Percentiles rank a stretch among this genome's conserved stretches.
phyloP scores from a whole-genome alignment of 2,888 invertebrate species.

The Andricus quercusramuli region DNA sequence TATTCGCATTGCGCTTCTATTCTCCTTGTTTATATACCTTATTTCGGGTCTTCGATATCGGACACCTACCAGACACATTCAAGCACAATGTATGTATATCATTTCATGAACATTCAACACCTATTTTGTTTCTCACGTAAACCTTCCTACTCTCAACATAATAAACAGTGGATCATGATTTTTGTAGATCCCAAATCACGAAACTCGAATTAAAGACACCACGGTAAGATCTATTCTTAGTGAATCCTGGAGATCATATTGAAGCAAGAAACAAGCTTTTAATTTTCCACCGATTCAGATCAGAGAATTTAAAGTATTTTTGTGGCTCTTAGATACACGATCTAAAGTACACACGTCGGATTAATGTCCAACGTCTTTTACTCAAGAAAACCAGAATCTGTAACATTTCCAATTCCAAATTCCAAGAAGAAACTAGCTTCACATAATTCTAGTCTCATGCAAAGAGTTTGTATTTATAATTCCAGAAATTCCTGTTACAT shows the following conservation, averaged over 20 bases:
- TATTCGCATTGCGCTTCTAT: conserved; percentile 42
- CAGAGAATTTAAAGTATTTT: background rate
- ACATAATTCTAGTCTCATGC: background rate
- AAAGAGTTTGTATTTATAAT: background rate
- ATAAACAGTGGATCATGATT: background rate
- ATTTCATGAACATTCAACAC: background rate
- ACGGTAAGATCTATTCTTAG: background rate
- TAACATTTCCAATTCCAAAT: background rate
- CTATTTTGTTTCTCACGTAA: background rate
- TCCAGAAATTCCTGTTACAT: background rate
- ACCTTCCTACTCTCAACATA: background rate
- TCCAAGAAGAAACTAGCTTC: background rate
- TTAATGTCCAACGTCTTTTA: background rate
- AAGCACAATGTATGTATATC: background rate
- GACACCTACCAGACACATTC: conserved; percentile 44
- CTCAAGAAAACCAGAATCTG: background rate
- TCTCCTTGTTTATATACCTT: conserved; percentile 54
- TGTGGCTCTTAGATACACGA: background rate
- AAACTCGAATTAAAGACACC: background rate
- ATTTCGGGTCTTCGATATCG: conserved; percentile 51
- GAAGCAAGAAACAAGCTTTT: background rate
- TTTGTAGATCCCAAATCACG: background rate
- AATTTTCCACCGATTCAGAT: background rate
- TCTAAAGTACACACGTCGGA: background rate
- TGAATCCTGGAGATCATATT: background rate